A percentile compares a stretch with the other conserved stretches of the same genome.
Evolutionary conservation across 2,113 vertebrate genomes (phyloP).

Genomic region (Lota lota): DNA sequence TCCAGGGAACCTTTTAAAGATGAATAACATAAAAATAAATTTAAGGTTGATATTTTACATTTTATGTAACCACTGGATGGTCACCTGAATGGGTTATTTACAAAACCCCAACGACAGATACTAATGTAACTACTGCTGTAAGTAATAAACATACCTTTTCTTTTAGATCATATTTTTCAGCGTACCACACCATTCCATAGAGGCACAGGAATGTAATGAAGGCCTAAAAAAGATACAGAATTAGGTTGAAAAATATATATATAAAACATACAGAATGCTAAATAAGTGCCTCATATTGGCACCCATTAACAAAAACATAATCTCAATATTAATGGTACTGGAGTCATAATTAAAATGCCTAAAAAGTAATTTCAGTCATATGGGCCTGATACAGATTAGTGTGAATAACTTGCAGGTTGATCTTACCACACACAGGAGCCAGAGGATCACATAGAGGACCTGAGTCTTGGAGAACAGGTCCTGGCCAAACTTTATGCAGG

Average conservation of each 20-base stretch:
- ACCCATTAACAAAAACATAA: not conserved
- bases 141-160: slow-evolving; percentile 77
- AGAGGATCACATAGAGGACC: slow-evolving; percentile 91
- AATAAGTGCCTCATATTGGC: not conserved
- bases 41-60: no score
- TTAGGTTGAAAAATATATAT: not conserved
- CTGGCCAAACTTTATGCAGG: slow-evolving; percentile 96
- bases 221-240: slow-evolving; percentile 71
- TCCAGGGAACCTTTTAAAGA: no score
- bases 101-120: no score
- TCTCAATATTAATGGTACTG: no score
- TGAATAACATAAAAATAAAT: no score
- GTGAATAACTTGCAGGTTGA: not conserved
- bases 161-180: slow-evolving; percentile 85
- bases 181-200: slow-evolving; percentile 94
- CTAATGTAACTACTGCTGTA: no score
- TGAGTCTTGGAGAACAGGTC: slow-evolving; percentile 97
- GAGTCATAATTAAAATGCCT: no score
- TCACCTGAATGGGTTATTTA: no score
- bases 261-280: not conserved
- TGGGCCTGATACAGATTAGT: no score
- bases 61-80: no score
- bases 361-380: no score
- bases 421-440: slow-evolving; percentile 96
- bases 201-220: slow-evolving; percentile 95